phyloP scores from a whole-genome alignment of 1,140 invertebrate genomes.

The Drosophila punjabiensis region DNA sequence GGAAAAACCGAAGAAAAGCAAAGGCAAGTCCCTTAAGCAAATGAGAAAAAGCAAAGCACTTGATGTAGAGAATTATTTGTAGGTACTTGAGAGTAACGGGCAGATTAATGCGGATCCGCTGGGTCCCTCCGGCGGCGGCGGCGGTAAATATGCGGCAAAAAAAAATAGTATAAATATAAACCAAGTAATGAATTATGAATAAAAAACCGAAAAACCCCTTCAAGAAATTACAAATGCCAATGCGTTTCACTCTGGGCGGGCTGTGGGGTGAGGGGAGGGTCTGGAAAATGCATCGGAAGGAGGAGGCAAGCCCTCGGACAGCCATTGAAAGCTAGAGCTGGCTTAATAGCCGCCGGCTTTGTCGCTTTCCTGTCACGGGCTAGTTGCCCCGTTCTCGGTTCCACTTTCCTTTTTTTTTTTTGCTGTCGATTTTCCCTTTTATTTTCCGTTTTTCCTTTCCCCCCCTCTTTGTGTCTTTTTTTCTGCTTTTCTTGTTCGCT shows the following conservation, averaged over 20 bases:
- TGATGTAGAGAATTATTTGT: slow-evolving; percentile 66
- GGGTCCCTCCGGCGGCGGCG: neutral
- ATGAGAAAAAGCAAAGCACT: slow-evolving; percentile 44
- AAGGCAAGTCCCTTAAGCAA: slow-evolving; percentile 9
- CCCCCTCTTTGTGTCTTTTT: slow-evolving; percentile 1
- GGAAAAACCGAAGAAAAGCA: neutral
- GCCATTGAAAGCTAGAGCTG: slow-evolving; percentile 3
- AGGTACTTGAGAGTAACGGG: slow-evolving; percentile 38
- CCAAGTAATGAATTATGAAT: slow-evolving; percentile 68
- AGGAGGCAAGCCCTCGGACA: neutral
- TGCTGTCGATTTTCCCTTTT: slow-evolving; percentile 28
- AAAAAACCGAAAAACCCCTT: slow-evolving; percentile 56
- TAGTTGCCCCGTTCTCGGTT: slow-evolving; percentile 9
- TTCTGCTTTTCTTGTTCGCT: slow-evolving; percentile 13
- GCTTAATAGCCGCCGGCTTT: slow-evolving; percentile 28
- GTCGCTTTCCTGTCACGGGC: slow-evolving; percentile 31
- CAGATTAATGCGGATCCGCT: slow-evolving; percentile 19
- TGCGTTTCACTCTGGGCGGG: neutral
- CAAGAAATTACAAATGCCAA: slow-evolving; percentile 29
- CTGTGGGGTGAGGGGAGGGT: neutral
- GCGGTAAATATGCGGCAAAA: slow-evolving; percentile 11
- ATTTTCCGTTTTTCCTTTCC: slow-evolving; percentile 1
- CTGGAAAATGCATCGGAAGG: slow-evolving; percentile 4
- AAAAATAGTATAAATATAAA: slow-evolving; percentile 71
- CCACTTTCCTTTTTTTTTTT: slow-evolving; percentile 19